Percentiles rank a stretch among this genome's conserved stretches.
phyloP scores from a whole-genome alignment of 37 sponge, comb jelly and placozoan genomes.

The Agelas oroides region DNA sequence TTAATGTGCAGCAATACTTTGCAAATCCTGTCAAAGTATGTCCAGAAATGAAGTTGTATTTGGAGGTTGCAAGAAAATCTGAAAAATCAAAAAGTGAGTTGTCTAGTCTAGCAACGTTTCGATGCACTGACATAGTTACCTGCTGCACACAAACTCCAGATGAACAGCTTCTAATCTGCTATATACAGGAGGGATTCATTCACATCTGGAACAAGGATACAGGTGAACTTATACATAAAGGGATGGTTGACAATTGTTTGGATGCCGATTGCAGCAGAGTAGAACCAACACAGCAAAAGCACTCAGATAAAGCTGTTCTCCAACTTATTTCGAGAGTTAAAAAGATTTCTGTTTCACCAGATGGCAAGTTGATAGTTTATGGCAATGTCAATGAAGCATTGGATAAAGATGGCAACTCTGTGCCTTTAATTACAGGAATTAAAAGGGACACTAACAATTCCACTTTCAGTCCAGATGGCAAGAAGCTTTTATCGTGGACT shows the following conservation, averaged over 20 bases:
- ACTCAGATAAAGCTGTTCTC: too few relatives aligned
- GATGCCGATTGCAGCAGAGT: too few relatives aligned
- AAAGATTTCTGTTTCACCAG: not conserved
- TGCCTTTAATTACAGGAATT: not conserved
- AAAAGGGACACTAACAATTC: not conserved
- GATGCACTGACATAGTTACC: not conserved
- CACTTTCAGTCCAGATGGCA: constrained; percentile 31
- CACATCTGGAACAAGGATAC: constrained; percentile 23
- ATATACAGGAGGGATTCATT: not conserved
- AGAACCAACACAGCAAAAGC: too few relatives aligned
- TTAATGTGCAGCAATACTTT: constrained; percentile 5
- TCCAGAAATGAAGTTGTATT: not conserved
- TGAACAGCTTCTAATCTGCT: constrained; percentile 10
- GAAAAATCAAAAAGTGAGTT: not conserved
- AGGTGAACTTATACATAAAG: constrained; percentile 3
- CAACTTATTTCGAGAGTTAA: not conserved
- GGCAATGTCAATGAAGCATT: constrained; percentile 18
- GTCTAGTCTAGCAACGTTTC: not conserved
- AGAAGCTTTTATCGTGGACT: constrained; percentile 15
- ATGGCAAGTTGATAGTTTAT: constrained; percentile 28
- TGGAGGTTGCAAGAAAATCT: constrained; percentile 19
- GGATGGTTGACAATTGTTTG: too few relatives aligned
- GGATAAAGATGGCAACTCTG: constrained; percentile 1
- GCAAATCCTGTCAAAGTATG: not conserved
- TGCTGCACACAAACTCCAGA: not conserved